Evolutionary conservation across 1,140 invertebrate species (phyloP).

Genomic region (Scaptomyza montana): DNA sequence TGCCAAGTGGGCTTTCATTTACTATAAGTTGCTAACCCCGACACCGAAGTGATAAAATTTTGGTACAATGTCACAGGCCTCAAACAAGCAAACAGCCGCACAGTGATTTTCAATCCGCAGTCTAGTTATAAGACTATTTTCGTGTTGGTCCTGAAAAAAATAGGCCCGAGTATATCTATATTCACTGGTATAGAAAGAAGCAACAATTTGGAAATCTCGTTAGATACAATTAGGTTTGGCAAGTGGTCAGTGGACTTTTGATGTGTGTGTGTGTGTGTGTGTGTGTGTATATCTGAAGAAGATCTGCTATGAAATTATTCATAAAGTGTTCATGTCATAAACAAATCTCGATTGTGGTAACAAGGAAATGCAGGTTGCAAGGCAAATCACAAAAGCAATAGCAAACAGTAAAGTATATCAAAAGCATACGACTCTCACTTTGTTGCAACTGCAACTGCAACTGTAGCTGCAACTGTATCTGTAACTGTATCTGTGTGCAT

Average conservation of each 20-base stretch:
- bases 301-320: slow-evolving; percentile 24
- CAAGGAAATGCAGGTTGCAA: slow-evolving; percentile 14
- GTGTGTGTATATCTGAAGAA: neutral
- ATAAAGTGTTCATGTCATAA: slow-evolving; percentile 34
- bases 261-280: neutral
- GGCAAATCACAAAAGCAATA: slow-evolving; percentile 10
- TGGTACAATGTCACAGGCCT: too few relatives aligned
- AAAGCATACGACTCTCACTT: slow-evolving; percentile 13
- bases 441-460: slow-evolving; percentile 2
- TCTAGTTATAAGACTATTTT: too few relatives aligned
- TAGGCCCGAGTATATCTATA: too few relatives aligned
- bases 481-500: slow-evolving; percentile 9
- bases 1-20: too few relatives aligned
- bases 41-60: too few relatives aligned
- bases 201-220: neutral
- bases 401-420: slow-evolving; percentile 28
- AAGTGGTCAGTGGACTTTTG: too few relatives aligned
- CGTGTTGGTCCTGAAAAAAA: too few relatives aligned
- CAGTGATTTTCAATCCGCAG: too few relatives aligned
- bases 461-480: slow-evolving; percentile 8
- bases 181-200: neutral
- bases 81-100: too few relatives aligned
- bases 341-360: slow-evolving; percentile 35
- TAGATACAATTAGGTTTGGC: slow-evolving; percentile 3
- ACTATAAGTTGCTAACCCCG: too few relatives aligned